A percentile compares a stretch with the other conserved stretches of the same genome.
Evolutionary conservation across 2,113 vertebrate genomes (phyloP).

Genomic region (Nibea albiflora): DNA sequence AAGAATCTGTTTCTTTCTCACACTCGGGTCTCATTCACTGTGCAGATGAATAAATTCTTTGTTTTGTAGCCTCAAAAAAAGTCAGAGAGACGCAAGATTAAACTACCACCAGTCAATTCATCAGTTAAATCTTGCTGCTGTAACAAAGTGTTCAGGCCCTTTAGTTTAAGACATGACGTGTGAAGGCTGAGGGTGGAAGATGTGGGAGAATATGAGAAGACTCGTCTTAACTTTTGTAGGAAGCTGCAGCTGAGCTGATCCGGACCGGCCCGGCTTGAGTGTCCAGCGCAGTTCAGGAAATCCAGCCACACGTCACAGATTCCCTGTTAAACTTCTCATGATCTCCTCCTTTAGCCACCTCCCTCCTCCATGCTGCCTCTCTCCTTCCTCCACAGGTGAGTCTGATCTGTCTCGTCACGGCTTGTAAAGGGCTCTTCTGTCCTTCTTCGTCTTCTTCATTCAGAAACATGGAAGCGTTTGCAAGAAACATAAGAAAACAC

Average conservation of each 20-base stretch:
- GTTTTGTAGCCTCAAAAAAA: not conserved
- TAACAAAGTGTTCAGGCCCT: too few relatives aligned
- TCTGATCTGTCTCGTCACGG: not conserved
- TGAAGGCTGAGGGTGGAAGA: too few relatives aligned
- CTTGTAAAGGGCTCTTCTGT: not conserved
- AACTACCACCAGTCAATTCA: too few relatives aligned
- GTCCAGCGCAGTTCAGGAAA: not conserved
- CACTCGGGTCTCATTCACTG: too few relatives aligned
- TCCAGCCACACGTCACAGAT: not conserved
- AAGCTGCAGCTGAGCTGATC: not conserved
- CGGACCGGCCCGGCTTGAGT: not conserved
- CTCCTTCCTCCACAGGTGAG: not conserved
- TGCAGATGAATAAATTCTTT: too few relatives aligned
- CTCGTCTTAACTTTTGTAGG: not conserved
- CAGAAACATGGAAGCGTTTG: not conserved
- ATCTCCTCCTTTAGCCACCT: not conserved
- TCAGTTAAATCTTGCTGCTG: too few relatives aligned
- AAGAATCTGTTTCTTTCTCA: not conserved
- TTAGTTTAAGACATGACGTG: too few relatives aligned
- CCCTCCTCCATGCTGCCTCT: not conserved
- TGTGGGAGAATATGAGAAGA: not conserved
- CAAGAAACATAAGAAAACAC: too few relatives aligned
- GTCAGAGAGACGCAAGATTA: too few relatives aligned
- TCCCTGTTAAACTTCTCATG: not conserved
- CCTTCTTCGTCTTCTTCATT: not conserved